Base-by-base conservation (phyloP, 1,140 invertebrate species). In the Drosophila sproati region DNA sequence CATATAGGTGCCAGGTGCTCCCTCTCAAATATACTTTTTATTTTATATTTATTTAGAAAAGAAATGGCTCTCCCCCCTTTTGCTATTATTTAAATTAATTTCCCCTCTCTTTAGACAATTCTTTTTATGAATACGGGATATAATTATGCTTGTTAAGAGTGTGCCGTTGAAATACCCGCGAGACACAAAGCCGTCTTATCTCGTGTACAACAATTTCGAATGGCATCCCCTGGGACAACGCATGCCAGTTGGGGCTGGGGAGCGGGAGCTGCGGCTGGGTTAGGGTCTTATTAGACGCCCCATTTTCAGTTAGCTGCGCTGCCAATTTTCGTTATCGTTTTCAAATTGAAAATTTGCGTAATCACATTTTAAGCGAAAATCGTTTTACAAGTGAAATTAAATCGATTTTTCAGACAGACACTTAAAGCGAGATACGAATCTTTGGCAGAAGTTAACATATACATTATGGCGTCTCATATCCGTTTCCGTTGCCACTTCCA, bases 271-370 rank as follows among this genome's bases (percentile, higher is more conserved):
- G 7, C 0, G 12, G 34, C n/a, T 20, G 20, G 20, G 20, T 0
- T 20, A 20, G 5, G 28, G 1, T 3, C 8, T 29, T 3, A 1
- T 3, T 7, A 31, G 28, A 8, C 28, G 3, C 31, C n/a, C n/a
- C 2, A 6, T 31, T 47, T 32, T 7, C 34, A 8, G 7, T 69
- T 43, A 7, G 31, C 35, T 35, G 10, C 12, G 69, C 64, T 68
- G 82, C 79, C 82, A 86, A 88, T 88, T 88, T 87, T 74, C 73
- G 83, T 88, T 88, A 88, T 88, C 83, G 80, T 80, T 88, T 88
- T 88, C 77, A 83, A 88, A 88, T 88, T 88, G 83, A 83, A 88
- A 88, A 88, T 88, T 88, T 88, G 77, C 85, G 85, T 88, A 88
- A 88, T 88, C 83, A 88, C 77, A 88, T 88, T 88, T 83, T 88